These are phyloP conservation scores for Brachyrhaphis roseni DNA, from an alignment of 2,797 vertebrate species.

Conservation along the genomic window DNA sequence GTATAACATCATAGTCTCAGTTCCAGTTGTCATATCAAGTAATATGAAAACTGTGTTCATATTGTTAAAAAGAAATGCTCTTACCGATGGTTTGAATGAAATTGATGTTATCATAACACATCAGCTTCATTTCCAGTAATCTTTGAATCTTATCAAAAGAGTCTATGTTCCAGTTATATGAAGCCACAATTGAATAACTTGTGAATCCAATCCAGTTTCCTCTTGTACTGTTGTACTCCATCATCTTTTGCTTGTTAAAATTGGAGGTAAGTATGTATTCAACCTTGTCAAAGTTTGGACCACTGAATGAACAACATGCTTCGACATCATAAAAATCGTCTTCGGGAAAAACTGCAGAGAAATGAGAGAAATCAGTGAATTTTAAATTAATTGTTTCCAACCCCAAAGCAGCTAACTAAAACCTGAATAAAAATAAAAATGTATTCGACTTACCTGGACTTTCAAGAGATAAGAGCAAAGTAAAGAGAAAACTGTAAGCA, in stretches of 20 bases:
- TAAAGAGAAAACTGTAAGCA: background rate
- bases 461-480: background rate
- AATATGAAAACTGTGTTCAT: background rate
- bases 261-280: background rate
- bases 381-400: too few relatives aligned
- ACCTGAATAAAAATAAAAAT: background rate
- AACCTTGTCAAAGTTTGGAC: background rate
- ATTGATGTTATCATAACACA: rapidly evolving
- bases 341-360: conserved; percentile 14
- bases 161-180: rapidly evolving
- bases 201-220: conserved; percentile 44
- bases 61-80: background rate
- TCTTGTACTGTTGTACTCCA: conserved; percentile 43
- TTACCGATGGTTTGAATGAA: rapidly evolving
- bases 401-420: background rate
- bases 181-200: rapidly evolving
- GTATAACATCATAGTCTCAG: background rate
- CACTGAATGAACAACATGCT: conserved; percentile 22
- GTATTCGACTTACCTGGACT: conserved; percentile 25
- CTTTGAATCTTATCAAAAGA: rapidly evolving
- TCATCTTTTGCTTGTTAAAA: conserved; percentile 15
- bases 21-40: background rate
- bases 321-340: background rate
- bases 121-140: rapidly evolving
- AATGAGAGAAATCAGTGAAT: conserved; percentile 1